A percentile compares a stretch with the other conserved stretches of the same genome.
phyloP scores from a whole-genome alignment of 2,797 vertebrate genomes.

The Typhlichthys subterraneus region DNA sequence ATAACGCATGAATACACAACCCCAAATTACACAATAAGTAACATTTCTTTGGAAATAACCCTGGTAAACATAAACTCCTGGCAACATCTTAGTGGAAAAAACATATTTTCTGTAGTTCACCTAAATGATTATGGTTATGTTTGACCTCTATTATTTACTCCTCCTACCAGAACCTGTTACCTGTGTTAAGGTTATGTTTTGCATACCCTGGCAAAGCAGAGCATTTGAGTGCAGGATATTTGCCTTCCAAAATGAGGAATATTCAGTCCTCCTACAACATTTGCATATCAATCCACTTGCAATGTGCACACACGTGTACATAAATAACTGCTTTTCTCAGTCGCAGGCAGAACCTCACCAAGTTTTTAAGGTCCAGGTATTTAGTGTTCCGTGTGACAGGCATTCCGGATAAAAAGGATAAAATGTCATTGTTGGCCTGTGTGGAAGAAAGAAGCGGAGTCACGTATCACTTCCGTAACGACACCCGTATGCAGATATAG shows the following conservation, averaged over 20 bases:
- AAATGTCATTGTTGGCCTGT: slow-evolving; percentile 96
- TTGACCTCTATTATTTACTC: too few species aligned
- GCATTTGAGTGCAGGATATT: too few species aligned
- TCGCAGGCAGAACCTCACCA: slow-evolving; percentile 78
- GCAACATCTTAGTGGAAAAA: too few species aligned
- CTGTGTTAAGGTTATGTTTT: too few species aligned
- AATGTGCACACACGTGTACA: background rate
- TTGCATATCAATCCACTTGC: background rate
- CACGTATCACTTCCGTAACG: slow-evolving; percentile 13
- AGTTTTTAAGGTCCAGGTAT: slow-evolving; percentile 97
- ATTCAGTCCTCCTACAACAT: too few species aligned
- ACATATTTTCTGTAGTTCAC: too few species aligned
- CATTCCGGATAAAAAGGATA: slow-evolving; percentile 98
- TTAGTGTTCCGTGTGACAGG: slow-evolving; percentile 96
- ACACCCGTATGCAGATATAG: background rate
- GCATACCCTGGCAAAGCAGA: too few species aligned
- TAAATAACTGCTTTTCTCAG: background rate
- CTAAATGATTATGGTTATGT: too few species aligned
- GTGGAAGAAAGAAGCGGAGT: slow-evolving; percentile 31
- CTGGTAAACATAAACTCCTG: too few species aligned
- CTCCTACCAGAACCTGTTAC: too few species aligned
- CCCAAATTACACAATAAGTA: background rate
- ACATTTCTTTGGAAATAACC: too few species aligned
- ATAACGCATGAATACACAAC: background rate
- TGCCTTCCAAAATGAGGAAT: too few species aligned